Evolutionary conservation across 2,797 vertebrate genomes (phyloP).

Genomic region (Bradypodion pumilum): DNA sequence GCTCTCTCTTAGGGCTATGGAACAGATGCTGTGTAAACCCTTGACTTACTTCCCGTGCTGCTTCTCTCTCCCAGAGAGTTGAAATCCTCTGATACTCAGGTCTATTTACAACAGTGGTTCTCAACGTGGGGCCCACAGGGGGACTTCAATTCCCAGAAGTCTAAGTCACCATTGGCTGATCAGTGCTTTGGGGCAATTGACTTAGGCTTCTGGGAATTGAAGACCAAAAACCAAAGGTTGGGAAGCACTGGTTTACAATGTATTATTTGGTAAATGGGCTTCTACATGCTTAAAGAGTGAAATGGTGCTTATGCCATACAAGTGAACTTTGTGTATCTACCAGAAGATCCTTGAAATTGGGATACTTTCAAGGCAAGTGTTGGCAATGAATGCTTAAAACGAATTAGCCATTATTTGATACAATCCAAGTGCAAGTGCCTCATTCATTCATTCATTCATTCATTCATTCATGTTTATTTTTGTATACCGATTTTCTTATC

Average conservation of each 20-base stretch:
- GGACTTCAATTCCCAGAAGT: too few relatives aligned
- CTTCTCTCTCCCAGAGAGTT: constrained; percentile 6
- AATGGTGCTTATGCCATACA: not conserved
- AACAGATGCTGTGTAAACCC: not conserved
- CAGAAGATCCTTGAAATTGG: not conserved
- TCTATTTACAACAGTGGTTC: too few relatives aligned
- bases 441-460: too few relatives aligned
- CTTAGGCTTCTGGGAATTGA: too few relatives aligned
- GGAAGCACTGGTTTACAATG: too few relatives aligned
- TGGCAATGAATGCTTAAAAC: not conserved
- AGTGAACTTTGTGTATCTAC: not conserved
- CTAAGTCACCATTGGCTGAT: too few relatives aligned
- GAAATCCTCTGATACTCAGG: constrained; percentile 49
- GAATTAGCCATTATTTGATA: not conserved
- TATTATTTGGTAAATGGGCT: not conserved
- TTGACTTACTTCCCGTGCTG: not conserved
- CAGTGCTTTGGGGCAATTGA: too few relatives aligned
- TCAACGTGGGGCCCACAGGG: too few relatives aligned
- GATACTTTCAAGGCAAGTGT: not conserved
- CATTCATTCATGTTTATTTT: too few relatives aligned
- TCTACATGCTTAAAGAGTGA: not conserved
- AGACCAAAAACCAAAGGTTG: too few relatives aligned
- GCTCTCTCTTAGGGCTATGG: not conserved
- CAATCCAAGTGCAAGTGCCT: too few relatives aligned
- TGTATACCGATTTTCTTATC: too few relatives aligned